phyloP scores from a whole-genome alignment of 2,888 invertebrate genomes.

The Plebejus melissa region DNA sequence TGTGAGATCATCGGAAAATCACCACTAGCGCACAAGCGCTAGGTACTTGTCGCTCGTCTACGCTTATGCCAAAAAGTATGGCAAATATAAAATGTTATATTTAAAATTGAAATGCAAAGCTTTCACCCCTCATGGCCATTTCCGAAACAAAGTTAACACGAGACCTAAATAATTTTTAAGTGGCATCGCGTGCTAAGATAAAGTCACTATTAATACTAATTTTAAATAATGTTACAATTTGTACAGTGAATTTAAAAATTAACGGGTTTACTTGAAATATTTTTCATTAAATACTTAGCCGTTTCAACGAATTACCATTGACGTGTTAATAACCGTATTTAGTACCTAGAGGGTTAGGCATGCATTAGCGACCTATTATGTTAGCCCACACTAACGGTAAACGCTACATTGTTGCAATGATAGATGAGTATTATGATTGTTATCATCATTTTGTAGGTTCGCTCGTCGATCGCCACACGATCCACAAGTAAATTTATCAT shows the following conservation, averaged over 20 bases:
- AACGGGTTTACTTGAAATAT: neutral
- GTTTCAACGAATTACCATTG: slow-evolving; percentile 8
- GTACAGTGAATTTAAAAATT: slow-evolving; percentile 5
- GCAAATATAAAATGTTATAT: slow-evolving; percentile 36
- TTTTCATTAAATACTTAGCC: slow-evolving; percentile 4
- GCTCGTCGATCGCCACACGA: neutral
- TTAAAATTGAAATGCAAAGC: slow-evolving; percentile 47
- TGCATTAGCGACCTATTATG: slow-evolving; percentile 6
- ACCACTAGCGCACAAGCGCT: no score
- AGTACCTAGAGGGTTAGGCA: neutral
- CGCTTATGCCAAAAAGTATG: neutral
- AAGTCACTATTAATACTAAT: slow-evolving; percentile 21
- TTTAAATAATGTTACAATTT: slow-evolving; percentile 17
- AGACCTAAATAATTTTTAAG: slow-evolving; percentile 16
- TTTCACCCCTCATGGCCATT: slow-evolving; percentile 13
- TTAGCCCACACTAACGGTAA: neutral
- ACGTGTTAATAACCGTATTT: slow-evolving; percentile 4
- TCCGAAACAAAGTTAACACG: neutral
- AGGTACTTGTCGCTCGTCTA: neutral
- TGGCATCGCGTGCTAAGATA: slow-evolving; percentile 16
- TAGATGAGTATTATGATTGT: slow-evolving; percentile 2
- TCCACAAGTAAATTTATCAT: no score
- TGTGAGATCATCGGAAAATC: no score
- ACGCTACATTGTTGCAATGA: slow-evolving; percentile 1
- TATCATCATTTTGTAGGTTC: slow-evolving; percentile 5